phyloP scores from a whole-genome alignment of 2,888 invertebrate genomes.

The Onthophagus sagittarius region DNA sequence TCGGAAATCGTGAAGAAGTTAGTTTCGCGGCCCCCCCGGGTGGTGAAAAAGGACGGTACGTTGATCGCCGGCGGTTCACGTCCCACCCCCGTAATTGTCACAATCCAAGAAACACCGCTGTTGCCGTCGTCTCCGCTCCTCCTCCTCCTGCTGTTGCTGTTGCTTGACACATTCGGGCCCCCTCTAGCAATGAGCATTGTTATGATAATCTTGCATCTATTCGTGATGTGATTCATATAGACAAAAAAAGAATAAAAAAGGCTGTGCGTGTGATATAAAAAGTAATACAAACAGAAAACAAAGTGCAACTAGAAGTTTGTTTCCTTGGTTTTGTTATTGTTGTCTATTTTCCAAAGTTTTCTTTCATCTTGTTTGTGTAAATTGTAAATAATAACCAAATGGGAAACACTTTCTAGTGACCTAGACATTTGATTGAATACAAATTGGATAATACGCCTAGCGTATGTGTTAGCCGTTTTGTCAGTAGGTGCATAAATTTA shows the following conservation, averaged over 20 bases:
- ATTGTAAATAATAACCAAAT: slow-evolving; percentile 7
- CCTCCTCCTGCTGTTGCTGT: not conserved
- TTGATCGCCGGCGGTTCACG: slow-evolving; percentile 25
- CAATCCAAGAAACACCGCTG: slow-evolving; percentile 19
- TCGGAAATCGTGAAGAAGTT: not conserved
- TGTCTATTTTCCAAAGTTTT: not conserved
- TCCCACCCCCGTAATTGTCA: slow-evolving; percentile 43
- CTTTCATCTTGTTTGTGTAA: not conserved
- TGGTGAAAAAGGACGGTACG: not conserved
- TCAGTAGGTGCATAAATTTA: slow-evolving; percentile 15
- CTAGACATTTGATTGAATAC: slow-evolving; percentile 25
- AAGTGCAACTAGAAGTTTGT: too few relatives aligned
- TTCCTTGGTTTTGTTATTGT: not conserved
- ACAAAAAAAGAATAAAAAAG: not conserved
- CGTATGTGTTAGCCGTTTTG: not conserved
- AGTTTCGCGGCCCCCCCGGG: too few relatives aligned
- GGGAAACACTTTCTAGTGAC: slow-evolving; percentile 23
- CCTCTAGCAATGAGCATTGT: slow-evolving; percentile 15
- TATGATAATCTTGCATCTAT: slow-evolving; percentile 22
- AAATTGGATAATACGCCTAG: slow-evolving; percentile 24
- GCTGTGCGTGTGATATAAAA: slow-evolving; percentile 14
- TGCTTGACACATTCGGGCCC: not conserved
- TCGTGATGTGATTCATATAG: slow-evolving; percentile 25
- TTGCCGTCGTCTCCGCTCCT: not conserved
- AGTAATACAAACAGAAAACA: too few relatives aligned